These are phyloP conservation scores for Apostichopus japonicus DNA, from an alignment of 35 echinoderm and acorn worm genomes.

Conservation along the genomic window DNA sequence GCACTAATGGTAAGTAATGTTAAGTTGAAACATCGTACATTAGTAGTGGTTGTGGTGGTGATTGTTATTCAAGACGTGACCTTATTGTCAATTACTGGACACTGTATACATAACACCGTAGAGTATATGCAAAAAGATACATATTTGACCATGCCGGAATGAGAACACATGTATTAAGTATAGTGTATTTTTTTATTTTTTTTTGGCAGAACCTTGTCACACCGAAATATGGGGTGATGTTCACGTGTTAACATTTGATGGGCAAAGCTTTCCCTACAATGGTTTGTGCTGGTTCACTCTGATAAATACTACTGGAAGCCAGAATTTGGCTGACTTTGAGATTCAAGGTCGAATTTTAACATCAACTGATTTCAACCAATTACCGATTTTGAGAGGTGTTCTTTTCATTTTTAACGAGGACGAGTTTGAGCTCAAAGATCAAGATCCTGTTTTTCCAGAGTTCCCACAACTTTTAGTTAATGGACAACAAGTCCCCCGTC, in stretches of 20 bases:
- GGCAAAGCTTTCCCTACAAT: neutral
- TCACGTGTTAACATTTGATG: neutral
- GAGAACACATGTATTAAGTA: neutral
- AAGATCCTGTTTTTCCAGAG: neutral
- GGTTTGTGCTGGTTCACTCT: neutral
- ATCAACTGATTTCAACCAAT: neutral
- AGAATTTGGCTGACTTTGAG: neutral
- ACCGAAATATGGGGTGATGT: neutral
- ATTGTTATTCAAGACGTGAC: too few relatives aligned
- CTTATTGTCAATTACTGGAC: too few relatives aligned
- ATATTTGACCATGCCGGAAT: too few relatives aligned
- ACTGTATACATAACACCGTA: too few relatives aligned
- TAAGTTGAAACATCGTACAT: too few relatives aligned
- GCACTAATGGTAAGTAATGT: neutral
- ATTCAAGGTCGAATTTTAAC: neutral
- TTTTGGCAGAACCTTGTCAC: slow-evolving; percentile 7
- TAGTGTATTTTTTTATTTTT: neutral
- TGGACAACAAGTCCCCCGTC: neutral
- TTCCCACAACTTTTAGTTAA: neutral
- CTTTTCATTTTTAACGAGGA: neutral
- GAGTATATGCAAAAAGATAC: too few relatives aligned
- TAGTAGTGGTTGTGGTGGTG: too few relatives aligned
- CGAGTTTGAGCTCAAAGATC: neutral
- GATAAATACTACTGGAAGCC: neutral
- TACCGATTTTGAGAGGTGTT: neutral